Conservation (phyloP, 2,797 vertebrate species). For the Pelodytes ibericus region DNA sequence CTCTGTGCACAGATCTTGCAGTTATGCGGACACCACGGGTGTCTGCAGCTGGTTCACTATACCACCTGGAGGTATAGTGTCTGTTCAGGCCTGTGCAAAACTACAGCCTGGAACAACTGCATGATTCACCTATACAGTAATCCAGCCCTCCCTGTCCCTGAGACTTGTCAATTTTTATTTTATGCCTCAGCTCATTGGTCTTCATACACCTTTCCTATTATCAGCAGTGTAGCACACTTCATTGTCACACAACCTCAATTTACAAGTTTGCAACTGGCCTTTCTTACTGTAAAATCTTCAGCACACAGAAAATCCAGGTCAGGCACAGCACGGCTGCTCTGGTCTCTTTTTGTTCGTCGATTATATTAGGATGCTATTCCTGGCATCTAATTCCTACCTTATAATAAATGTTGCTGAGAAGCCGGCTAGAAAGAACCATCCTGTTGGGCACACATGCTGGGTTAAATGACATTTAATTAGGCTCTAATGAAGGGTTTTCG, state of each 20-base stretch:
- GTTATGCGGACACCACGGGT: too few relatives aligned
- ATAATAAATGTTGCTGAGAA: conserved; percentile 25
- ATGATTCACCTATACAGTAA: background rate
- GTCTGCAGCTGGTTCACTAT: too few relatives aligned
- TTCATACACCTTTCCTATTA: background rate
- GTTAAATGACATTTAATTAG: conserved; percentile 48
- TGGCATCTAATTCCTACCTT: conserved; percentile 35
- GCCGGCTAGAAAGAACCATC: conserved; percentile 10
- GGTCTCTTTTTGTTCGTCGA: conserved; percentile 14
- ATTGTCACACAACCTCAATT: background rate
- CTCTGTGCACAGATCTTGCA: too few relatives aligned
- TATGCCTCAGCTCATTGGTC: background rate
- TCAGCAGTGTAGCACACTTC: background rate
- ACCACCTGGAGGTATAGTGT: too few relatives aligned
- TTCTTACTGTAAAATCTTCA: background rate
- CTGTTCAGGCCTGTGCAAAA: background rate
- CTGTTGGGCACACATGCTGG: conserved; percentile 26
- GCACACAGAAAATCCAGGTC: background rate
- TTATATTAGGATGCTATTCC: conserved; percentile 17
- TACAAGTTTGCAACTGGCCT: background rate
- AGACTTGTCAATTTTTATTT: background rate
- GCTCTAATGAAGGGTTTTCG: conserved; percentile 38
- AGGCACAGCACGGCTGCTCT: background rate
- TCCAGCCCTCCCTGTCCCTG: background rate
- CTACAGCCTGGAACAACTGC: background rate